Base-by-base conservation (phyloP, 2,888 invertebrate species). In the Agrotis exclamationis region DNA sequence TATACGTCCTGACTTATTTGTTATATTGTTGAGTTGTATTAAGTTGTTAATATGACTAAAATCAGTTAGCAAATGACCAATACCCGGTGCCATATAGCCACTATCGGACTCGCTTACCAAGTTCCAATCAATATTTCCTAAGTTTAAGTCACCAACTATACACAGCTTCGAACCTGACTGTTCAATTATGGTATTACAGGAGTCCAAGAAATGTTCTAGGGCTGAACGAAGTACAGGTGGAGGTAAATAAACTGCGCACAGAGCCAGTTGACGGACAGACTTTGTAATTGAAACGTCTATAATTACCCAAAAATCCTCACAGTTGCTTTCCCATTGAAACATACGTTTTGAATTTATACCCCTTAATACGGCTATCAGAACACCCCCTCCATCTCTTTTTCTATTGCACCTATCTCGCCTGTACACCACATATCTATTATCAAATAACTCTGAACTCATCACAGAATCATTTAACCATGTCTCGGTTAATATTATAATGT, bases 391-490 rank as follows among this genome's bases (percentile, higher is more conserved):
- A 28, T 28, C n/a, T 48, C n/a, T n/a, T 48, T 48, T 48, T 4
- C 48, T 48, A 11, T 48, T 48, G n/a, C 14, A 14, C n/a, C 48
- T 48, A 48, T 48, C 48, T 48, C 48, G 48, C 48, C n/a, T 48
- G 14, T n/a, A 48, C 0, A 48, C 48, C 3, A 47, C 47, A n/a
- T 47, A 47, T 47, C 47, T 47, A n/a, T 18, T n/a, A 7, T 47
- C 47, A 47, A 47, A 48, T 48, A 48, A 11, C 48, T 48, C 48
- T 7, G 48, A 48, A 9, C 48, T 48, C n/a, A 48, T n/a, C 4
- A 48, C 48, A 48, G 48, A 48, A 48, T 48, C 48, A 48, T 48
- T 48, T n/a, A 48, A 9, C 48, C 48, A 48, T n/a, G 48, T 48
- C n/a, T 48, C 48, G 7, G 48, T 51, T 14, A 51, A 51, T 51